Conservation (phyloP, 64 coral and sea anemone genomes). For the Montipora foliosa region DNA sequence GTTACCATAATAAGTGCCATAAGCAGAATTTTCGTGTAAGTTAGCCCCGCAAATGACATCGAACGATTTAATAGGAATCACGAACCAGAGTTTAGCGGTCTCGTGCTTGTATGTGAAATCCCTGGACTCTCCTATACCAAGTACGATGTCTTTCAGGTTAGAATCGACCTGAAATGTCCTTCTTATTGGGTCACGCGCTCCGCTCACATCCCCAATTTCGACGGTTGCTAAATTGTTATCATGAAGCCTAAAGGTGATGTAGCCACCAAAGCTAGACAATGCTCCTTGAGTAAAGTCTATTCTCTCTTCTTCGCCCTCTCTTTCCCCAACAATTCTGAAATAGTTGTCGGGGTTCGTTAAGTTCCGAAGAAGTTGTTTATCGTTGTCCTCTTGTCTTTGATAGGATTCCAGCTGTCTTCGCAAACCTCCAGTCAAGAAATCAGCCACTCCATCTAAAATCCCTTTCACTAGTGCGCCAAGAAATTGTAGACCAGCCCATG, state of each 20-base stretch:
- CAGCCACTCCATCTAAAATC: slow-evolving; percentile 50
- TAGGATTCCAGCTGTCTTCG: slow-evolving; percentile 56
- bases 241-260: slow-evolving; percentile 35
- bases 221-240: slow-evolving; percentile 29
- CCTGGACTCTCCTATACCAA: slow-evolving; percentile 57
- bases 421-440: slow-evolving; percentile 62
- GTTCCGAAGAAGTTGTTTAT: slow-evolving; percentile 31
- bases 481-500: slow-evolving; percentile 64
- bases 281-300: slow-evolving; percentile 55
- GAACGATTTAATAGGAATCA: slow-evolving; percentile 55
- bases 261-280: slow-evolving; percentile 26
- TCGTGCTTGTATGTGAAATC: slow-evolving; percentile 39
- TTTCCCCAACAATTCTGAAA: slow-evolving; percentile 44
- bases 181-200: neutral
- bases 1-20: slow-evolving; percentile 63
- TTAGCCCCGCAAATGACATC: slow-evolving; percentile 36
- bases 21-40: neutral
- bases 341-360: slow-evolving; percentile 37
- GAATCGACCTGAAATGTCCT: slow-evolving; percentile 18
- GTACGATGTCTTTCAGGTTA: slow-evolving; percentile 49
- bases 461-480: slow-evolving; percentile 32
- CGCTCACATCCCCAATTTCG: slow-evolving; percentile 51
- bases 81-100: slow-evolving; percentile 46
- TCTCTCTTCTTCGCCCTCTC: slow-evolving; percentile 17
- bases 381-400: slow-evolving; percentile 30